Percentiles rank a stretch among this genome's conserved stretches.
phyloP scores from a whole-genome alignment of 2,888 invertebrate genomes.

The Colletes collaris region DNA sequence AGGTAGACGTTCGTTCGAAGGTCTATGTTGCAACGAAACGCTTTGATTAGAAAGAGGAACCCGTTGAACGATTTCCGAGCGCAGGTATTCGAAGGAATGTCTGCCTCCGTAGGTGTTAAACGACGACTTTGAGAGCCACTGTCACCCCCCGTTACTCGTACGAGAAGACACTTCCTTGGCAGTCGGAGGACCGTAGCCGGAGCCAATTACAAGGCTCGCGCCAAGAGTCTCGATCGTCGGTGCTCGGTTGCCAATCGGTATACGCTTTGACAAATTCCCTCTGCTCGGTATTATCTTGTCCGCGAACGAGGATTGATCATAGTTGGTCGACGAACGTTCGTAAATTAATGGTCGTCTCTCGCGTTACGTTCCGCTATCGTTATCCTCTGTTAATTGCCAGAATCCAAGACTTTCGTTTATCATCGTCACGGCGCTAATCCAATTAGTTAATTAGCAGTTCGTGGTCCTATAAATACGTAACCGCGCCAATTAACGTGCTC shows the following conservation, averaged over 20 bases:
- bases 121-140: constrained; percentile 44
- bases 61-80: neutral
- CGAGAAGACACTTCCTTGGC: constrained; percentile 48
- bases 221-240: constrained; percentile 31
- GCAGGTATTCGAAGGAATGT: neutral
- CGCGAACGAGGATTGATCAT: neutral
- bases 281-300: constrained; percentile 26
- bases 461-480: constrained; percentile 41
- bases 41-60: too few relatives aligned
- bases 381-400: constrained; percentile 21
- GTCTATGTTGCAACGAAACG: too few relatives aligned
- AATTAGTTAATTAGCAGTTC: constrained; percentile 63
- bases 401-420: constrained; percentile 32
- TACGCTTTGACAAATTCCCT: constrained; percentile 42
- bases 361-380: neutral
- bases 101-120: neutral
- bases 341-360: constrained; percentile 1
- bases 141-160: constrained; percentile 53
- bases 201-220: constrained; percentile 56
- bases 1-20: too few relatives aligned
- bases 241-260: constrained; percentile 22
- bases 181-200: constrained; percentile 29
- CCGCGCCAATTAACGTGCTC: constrained; percentile 60
- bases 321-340: neutral
- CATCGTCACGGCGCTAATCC: constrained; percentile 41